phyloP scores from a whole-genome alignment of 2,113 vertebrate species.

The Myotis davidii region DNA sequence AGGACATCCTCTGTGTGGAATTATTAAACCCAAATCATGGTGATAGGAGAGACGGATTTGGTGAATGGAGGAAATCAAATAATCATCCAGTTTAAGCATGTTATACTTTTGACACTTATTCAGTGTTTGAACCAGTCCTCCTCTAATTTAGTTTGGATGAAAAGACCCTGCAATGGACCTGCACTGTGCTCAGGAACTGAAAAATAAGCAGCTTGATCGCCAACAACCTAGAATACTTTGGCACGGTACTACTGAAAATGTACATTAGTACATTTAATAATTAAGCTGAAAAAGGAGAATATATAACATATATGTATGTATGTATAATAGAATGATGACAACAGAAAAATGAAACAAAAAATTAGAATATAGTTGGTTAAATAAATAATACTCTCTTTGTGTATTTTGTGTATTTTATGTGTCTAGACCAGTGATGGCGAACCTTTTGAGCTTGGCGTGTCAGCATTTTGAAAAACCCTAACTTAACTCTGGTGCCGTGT shows the following conservation, averaged over 20 bases:
- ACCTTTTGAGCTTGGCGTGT: too few relatives aligned
- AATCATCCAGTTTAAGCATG: slow-evolving; percentile 3
- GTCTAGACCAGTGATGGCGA: too few relatives aligned
- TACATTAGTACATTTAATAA: background rate
- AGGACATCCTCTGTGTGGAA: background rate
- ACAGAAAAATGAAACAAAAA: slow-evolving; percentile 9
- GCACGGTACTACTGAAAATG: slow-evolving; percentile 2
- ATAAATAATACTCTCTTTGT: slow-evolving; percentile 18
- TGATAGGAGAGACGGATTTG: background rate
- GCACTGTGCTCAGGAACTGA: background rate
- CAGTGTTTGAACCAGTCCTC: slow-evolving; percentile 6
- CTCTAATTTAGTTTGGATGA: background rate
- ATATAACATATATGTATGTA: background rate
- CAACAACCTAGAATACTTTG: slow-evolving; percentile 3
- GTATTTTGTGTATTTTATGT: background rate
- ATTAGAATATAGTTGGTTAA: background rate
- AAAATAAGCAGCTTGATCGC: background rate
- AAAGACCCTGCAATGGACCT: background rate
- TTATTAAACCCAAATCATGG: slow-evolving; percentile 28
- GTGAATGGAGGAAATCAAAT: slow-evolving; percentile 15
- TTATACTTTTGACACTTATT: background rate
- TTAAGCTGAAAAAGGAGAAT: slow-evolving; percentile 43
- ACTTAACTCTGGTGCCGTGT: too few relatives aligned
- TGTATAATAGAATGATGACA: background rate
- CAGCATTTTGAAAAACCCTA: too few relatives aligned